Evolutionary conservation across 2,888 invertebrate species (phyloP), one percentile per base, ranked within the genome.

Genomic region (Sceliomorpha sp.): DNA sequence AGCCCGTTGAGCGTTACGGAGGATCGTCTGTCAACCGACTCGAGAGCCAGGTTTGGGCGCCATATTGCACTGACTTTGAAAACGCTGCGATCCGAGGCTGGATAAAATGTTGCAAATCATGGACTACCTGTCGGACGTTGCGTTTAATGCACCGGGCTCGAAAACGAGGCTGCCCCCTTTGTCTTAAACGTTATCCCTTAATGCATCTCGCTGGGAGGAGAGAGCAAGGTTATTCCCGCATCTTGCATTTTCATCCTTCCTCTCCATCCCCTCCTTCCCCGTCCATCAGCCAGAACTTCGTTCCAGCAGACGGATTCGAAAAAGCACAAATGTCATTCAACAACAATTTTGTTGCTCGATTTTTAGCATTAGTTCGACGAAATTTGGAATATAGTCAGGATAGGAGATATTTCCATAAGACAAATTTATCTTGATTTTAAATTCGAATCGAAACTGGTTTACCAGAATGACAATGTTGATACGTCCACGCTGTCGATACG

Each of bases 91-190:
- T 84, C 73, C 70, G 51, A 59, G 69, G 53, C 62, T 56, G 80
- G 85, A 85, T 83, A 84, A 84, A 85, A 86, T 87, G 71, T 83
- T 87, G 87, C 87, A 86, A 85, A 86, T 87, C 87, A 87, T 82
- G 81, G 83, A 77, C 85, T 86, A 87, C 87, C 87, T 86, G 86
- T 82, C 76, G 70, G 51, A 27, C 47, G 55, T 60, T 68, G 63
- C 70, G 56, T 73, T 74, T 71, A 69, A 71, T 72, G 70, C 63
- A 58, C 50, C 56, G 47, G 32, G 37, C 68, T 56, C 64, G 63
- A 60, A 67, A 62, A 67, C 44, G 24, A 48, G 55, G 39, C 39
- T 48, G 31, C 44, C 27, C 45, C 64, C 71, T 73, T 73, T 76
- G 71, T 74, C 69, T 77, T 67, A 73, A 53, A 40, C 55, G 64